Base-by-base conservation (phyloP, 2,113 vertebrate genomes). In the Mus pahari region DNA sequence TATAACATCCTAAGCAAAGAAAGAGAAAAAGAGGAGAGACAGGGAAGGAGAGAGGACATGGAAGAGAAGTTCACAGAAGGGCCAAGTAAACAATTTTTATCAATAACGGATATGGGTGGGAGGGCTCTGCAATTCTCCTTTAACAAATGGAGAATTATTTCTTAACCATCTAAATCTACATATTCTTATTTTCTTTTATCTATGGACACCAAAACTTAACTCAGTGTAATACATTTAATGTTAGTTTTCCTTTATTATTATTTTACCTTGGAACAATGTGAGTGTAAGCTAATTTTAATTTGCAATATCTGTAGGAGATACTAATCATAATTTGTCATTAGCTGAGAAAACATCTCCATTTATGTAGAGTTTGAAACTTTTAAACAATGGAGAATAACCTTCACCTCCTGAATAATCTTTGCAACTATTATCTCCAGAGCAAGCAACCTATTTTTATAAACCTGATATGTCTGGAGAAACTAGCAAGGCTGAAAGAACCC, bases 321-420 rank as follows among this genome's bases (percentile, higher is more conserved):
- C 16, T 86, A 89, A 84, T 48, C 55, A 53, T 64, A 93, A 53
- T 74, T 87, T 84, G 83, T 79, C 83, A 79, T 88, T 83, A 81
- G 87, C 74, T 22, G 89, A 92, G 81, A 92, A 96, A 92, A 77
- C n/a, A 88, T 55, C 79, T 88, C 64, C 75, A 83, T 70, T 92
- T 33, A 79, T 31, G 9, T 36, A 90, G 66, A 95, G 84, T 89
- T 79, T 88, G 19, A 95, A 92, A 70, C 60, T 77, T 88, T 94
- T 95, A 86, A 87, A 90, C n/a, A 81, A 95, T 90, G 70, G 62
- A 71, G 24, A 90, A 77, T 88, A 33, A 12, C 45, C 33, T 20
- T 17, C 36, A 86, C 70, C 7, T 78, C 36, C 87, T 92, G 28
- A 91, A 62, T 11, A 66, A 24, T 45, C 55, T 50, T 84, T 95